Evolutionary conservation across 1,140 invertebrate genomes (phyloP), one percentile per base, ranked within the genome.

Genomic region (Brachionus paranguensis): DNA sequence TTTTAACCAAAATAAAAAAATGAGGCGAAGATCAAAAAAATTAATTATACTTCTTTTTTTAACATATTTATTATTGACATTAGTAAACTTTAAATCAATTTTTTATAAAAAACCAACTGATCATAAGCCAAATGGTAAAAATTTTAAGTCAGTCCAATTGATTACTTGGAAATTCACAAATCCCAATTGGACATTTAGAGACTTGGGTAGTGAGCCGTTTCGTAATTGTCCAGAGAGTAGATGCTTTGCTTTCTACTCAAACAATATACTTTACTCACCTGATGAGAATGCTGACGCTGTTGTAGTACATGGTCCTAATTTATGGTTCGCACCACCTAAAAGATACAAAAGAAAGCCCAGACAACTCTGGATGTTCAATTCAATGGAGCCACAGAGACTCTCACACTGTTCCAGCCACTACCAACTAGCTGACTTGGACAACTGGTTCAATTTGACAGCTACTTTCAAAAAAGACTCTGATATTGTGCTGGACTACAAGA

Each of bases 401-500:
- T 27, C 24, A 29, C 20, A 17, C 10, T 79, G 78, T 37, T 79
- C 78, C 4, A 53, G 29, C 47, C 47, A 53, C 20, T 79, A 60
- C 37, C 11, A 64, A 24, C n/a, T 64, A 12, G 8, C n/a, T n/a
- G 79, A 83, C 14, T 65, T 83, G 14, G 79, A 83, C 37, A 41
- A 83, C 29, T 83, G 79, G 79, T 83, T 83, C 33, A 83, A 83
- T 83, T 83, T 83, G 55, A 83, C 79, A 33, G n/a, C 53, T 14
- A 68, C 60, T 17, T 83, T 83, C 12, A 83, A 65, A n/a, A 27
- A 45, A 27, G 53, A 64, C 14, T 43, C 29, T n/a, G 79, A 83
- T 27, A 33, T 70, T 29, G 24, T 37, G 7, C 45, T 68, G n/a
- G 53, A 83, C 20, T 83, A 83, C 33, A 47, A 41, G 8, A n/a